These are phyloP conservation scores for Cyclopterus lumpus DNA, from an alignment of 2,797 vertebrate species.

Conservation along the genomic window DNA sequence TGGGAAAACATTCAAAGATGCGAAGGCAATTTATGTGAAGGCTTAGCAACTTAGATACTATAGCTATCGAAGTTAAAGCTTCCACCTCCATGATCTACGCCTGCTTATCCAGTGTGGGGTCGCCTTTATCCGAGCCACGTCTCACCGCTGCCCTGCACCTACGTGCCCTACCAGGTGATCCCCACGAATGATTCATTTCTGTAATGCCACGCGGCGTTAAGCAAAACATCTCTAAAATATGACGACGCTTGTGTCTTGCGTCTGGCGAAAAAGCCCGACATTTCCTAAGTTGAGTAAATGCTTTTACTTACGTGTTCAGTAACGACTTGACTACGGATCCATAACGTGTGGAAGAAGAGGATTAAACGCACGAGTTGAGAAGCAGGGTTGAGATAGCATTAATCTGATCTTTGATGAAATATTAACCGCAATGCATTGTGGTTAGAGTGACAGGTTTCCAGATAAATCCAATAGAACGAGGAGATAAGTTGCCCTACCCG, in stretches of 20 bases:
- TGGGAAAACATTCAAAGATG: not conserved
- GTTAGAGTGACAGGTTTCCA: not conserved
- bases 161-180: constrained; percentile 3
- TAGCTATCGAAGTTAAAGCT: not conserved
- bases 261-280: no score
- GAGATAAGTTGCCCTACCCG: constrained; percentile 6
- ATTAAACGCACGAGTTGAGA: not conserved
- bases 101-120: not conserved
- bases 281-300: not conserved
- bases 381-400: not conserved
- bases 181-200: constrained; percentile 13
- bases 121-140: no score
- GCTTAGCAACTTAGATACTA: not conserved
- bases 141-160: not conserved
- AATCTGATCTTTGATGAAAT: constrained; percentile 19
- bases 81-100: not conserved
- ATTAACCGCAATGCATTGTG: not conserved
- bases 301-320: not conserved
- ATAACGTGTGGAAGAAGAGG: not conserved
- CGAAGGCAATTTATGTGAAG: not conserved
- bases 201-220: not conserved
- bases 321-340: not conserved
- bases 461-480: not conserved
- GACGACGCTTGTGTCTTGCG: not conserved
- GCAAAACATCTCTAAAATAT: not conserved